These are phyloP conservation scores for Papilio glaucus DNA, from an alignment of 1,140 invertebrate genomes.

Conservation along the genomic window DNA sequence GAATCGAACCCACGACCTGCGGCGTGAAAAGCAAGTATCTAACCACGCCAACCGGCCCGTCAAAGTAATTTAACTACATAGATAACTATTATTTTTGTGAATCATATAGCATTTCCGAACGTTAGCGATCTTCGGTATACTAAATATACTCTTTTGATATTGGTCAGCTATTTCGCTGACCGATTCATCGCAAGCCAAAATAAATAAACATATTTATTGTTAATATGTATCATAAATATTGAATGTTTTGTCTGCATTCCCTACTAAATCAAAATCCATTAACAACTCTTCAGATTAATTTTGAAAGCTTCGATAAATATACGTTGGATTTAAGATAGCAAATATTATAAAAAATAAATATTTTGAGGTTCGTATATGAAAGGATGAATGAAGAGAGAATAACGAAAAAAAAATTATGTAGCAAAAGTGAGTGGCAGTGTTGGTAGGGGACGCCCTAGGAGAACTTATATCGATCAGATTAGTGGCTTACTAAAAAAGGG, in stretches of 20 bases:
- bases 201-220: constrained; percentile 10
- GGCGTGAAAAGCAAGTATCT: no score
- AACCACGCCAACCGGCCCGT: no score
- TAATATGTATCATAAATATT: constrained; percentile 24
- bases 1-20: no score
- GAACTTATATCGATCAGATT: no score
- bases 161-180: background rate
- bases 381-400: no score
- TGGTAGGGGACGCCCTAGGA: no score
- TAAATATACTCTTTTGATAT: background rate
- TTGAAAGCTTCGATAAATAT: background rate
- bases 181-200: constrained; percentile 6
- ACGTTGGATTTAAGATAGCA: constrained; percentile 2
- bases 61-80: background rate
- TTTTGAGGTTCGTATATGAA: no score
- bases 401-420: no score
- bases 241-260: constrained; percentile 17
- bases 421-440: no score
- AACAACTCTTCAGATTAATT: constrained; percentile 1
- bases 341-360: no score
- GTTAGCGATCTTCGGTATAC: background rate
- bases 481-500: no score
- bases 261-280: background rate
- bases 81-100: background rate
- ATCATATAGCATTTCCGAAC: background rate